Evolutionary conservation across 1,140 invertebrate species (phyloP), one percentile per base, ranked within the genome.

Genomic region (Xylocopa sonorina): DNA sequence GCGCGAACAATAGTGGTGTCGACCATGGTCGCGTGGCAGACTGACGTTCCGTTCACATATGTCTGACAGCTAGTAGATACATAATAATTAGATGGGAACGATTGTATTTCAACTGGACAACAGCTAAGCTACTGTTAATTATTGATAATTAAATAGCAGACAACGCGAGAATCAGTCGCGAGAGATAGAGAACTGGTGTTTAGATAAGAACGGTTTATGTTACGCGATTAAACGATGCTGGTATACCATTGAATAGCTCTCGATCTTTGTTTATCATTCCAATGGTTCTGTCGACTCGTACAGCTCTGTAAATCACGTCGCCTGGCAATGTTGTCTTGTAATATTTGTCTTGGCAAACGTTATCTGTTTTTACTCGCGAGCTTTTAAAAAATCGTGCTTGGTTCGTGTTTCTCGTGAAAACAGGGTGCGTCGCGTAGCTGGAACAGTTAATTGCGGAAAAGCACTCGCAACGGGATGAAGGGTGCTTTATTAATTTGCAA

Each of bases 121-220:
- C n/a, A n/a, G n/a, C 58, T 68, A 58, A 58, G 14, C n/a, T 1
- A 7, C 3, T 3, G 6, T 27, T 12, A 48, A 57, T 68, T 58
- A 58, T 58, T 34, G 53, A 68, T 58, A 68, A 68, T 68, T 68
- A 68, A 21, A 27, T 48, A 32, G 14, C 38, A 0, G 63, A 9
- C 29, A 55, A 43, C 18, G 7, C 18, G 41, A 67, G 21, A 48
- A 32, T 68, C n/a, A 12, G 9, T 27, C 58, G n/a, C n/a, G n/a
- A n/a, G n/a, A n/a, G 62, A 68, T 32, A 68, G 18, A 32, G 12
- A 16, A 12, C 3, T 34, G 16, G 29, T 9, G 24, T 58, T 77
- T 58, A 48, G 53, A 29, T 24, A 41, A 29, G 10, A 48, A 9
- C 32, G 21, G 24, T 27, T 58, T n/a, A 12, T 10, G 2, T 29